Base-by-base conservation (phyloP, 2,113 vertebrate genomes). In the Puffinus mauretanicus region DNA sequence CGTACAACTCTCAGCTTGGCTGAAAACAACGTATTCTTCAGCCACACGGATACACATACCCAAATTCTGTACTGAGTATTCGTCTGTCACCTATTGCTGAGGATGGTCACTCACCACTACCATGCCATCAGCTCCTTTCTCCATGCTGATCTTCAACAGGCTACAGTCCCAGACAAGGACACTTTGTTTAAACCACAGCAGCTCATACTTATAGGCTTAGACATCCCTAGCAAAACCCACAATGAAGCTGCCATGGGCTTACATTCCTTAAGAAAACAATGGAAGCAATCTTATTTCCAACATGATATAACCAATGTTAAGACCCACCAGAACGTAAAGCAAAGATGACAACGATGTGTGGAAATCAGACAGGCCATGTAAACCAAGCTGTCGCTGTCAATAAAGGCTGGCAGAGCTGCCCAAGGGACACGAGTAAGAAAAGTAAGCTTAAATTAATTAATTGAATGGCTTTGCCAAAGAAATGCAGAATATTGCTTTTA, bases 301-400 rank as follows among this genome's bases (percentile, higher is more conserved):
- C 14, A 71, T 36, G 30, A 34, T 22, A 25, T 3, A 66, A 58
- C 6, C 27, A 65, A 1, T 7, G 1, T 58, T 58, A 42, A 88
- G 38, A 76, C 3, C 7, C 11, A 76, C 13, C 2, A 55, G 7
- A 91, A 73, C 29, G 61, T 47, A 65, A 78, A 76, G 27, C 14
- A 76, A 89, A 77, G 29, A 60, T 18, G 3, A 55, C 44, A 47
- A 11, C 0, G 0, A 76, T 7, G 4, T 18, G 7, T 2, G 0
- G 57, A 77, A 80, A 55, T 51, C 71, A 83, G 22, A 67, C 9
- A 20, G 9, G 4, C 44, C 49, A 24, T 0, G 5, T 42, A 82
- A 72, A 91, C 7, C 32, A 86, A 62, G n/a, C 4, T 34, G 10
- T 3, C 10, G 4, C 16, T 93, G 12, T 36, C 49, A 67, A 40